phyloP scores from a whole-genome alignment of 1,140 invertebrate species.

The Subanguina moxae region DNA sequence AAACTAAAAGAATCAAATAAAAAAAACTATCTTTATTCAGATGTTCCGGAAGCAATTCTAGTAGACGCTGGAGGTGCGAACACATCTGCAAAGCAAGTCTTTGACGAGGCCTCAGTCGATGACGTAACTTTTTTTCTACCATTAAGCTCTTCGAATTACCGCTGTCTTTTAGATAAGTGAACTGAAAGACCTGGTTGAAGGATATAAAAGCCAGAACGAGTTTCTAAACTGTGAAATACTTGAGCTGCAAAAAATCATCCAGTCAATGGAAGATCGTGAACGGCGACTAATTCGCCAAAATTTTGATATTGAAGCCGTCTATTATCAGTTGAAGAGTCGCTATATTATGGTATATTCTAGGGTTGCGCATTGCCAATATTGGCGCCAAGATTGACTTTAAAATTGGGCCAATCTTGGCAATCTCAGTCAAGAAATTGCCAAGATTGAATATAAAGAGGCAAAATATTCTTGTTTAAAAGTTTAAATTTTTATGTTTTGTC shows the following conservation, averaged over 20 bases:
- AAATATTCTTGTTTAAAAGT: too few species aligned
- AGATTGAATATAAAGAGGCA: too few species aligned
- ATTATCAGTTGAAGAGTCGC: slow-evolving; percentile 46
- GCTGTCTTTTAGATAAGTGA: slow-evolving; percentile 18
- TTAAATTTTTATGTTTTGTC: too few species aligned
- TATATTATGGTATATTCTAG: slow-evolving; percentile 36
- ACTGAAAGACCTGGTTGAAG: slow-evolving; percentile 39
- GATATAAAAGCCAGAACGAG: slow-evolving; percentile 40
- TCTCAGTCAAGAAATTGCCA: too few species aligned
- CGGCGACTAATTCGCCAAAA: slow-evolving; percentile 40
- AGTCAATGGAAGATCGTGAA: slow-evolving; percentile 36
- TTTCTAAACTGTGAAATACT: slow-evolving; percentile 46
- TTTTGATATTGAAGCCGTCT: slow-evolving; percentile 46
- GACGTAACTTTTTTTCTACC: too few species aligned
- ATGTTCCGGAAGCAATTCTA: slow-evolving; percentile 33
- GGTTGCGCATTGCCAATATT: too few species aligned
- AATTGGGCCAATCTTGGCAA: too few species aligned
- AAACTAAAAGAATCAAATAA: neutral
- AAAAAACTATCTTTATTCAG: neutral
- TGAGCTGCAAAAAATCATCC: slow-evolving; percentile 40
- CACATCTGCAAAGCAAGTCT: slow-evolving; percentile 25
- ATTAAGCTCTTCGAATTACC: too few species aligned
- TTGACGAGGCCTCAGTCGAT: slow-evolving; percentile 31
- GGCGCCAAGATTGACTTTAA: too few species aligned
- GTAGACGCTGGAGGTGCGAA: slow-evolving; percentile 30